Evolutionary conservation across 2,888 invertebrate genomes (phyloP), one percentile per base, ranked within the genome.

Genomic region (Drosophila mettleri): DNA sequence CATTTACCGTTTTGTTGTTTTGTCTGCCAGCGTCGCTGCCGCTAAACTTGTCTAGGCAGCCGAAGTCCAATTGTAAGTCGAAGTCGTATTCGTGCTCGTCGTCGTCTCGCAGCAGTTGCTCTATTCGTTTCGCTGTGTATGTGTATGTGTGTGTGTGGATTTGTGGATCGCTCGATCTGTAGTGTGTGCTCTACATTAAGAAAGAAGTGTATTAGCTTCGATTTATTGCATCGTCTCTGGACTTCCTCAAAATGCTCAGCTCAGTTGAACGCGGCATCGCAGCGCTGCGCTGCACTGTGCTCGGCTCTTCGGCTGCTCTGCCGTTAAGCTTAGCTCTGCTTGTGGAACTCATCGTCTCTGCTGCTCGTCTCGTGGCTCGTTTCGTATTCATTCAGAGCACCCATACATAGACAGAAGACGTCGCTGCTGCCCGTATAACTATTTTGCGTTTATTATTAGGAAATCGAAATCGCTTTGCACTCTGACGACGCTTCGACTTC

Each of bases 201-300:
- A 86, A 83, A 86, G 85, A 86, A 86, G 88, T 86, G 85, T 86
- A 86, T 86, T 86, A 86, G 86, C 85, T 86, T 86, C 85, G 88
- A 86, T 86, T 86, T 86, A 86, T 86, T 86, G 85, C 85, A 85
- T 79, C 85, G 86, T 79, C 86, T 80, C 69, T 78, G 78, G 77
- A 77, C 77, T 78, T 79, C 80, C 75, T 80, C 78, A 62, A 65
- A 69, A 66, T 60, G 60, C 61, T 49, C 65, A 24, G 48, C 52
- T 49, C 22, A n/a, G n/a, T 54, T 48, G 55, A n/a, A 29, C 31
- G 58, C 57, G 18, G 33, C 49, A 36, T 14, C 33, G 29, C 53
- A 16, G 33, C 48, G 58, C 38, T 18, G 38, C 33, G 53, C 43
- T 52, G 57, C 34, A 34, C 52, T 12, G 36, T 12, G 46, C 43